A percentile compares a stretch with the other conserved stretches of the same genome.
Evolutionary conservation across 2,888 invertebrate genomes (phyloP).

Genomic region (Blastobasis adustella): DNA sequence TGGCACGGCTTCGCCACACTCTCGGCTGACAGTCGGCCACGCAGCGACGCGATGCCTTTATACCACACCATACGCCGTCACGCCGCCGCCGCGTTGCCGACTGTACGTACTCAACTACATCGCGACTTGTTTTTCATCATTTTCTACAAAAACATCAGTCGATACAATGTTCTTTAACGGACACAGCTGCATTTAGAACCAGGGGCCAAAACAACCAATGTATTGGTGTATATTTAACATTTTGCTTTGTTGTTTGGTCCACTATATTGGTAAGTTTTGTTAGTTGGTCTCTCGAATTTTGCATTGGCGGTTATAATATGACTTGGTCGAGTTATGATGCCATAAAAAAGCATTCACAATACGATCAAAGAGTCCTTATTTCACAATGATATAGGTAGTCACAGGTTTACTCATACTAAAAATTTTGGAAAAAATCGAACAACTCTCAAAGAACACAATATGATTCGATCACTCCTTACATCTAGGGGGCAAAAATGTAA

Average conservation of each 20-base stretch:
- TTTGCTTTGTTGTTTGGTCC: no score
- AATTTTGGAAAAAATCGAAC: neutral
- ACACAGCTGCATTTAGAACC: constrained; percentile 10
- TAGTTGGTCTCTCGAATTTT: no score
- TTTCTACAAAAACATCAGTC: constrained; percentile 41
- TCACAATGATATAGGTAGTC: no score
- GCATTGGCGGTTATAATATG: no score
- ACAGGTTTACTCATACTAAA: no score
- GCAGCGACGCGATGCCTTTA: neutral
- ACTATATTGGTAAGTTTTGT: no score
- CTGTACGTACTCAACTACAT: constrained; percentile 30
- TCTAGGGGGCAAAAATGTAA: constrained; percentile 47
- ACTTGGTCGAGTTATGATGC: no score
- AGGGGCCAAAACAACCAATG: no score
- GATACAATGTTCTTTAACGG: constrained; percentile 18
- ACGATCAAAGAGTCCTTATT: no score
- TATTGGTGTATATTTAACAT: no score
- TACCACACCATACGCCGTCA: neutral
- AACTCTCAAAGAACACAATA: no score
- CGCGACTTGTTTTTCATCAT: constrained; percentile 28
- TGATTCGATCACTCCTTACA: constrained; percentile 36
- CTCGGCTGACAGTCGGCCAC: constrained; percentile 5
- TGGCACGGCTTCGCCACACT: constrained; percentile 56
- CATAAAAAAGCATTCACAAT: no score
- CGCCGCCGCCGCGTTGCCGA: constrained; percentile 2